Percentiles rank a stretch among this genome's conserved stretches.
phyloP scores from a whole-genome alignment of 1,140 invertebrate genomes.

The Medauroidea extradentata region DNA sequence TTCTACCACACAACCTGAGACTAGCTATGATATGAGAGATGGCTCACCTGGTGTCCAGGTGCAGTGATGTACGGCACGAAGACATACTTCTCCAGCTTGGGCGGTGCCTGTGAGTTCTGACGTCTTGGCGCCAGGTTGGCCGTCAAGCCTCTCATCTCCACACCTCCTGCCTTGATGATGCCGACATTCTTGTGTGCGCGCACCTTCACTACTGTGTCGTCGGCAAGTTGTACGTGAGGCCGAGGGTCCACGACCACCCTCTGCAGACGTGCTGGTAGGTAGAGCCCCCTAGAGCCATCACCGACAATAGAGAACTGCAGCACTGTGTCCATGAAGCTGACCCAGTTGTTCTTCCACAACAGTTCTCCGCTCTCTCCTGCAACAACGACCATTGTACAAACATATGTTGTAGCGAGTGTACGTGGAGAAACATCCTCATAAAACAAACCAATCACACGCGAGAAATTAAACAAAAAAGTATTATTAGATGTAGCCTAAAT shows the following conservation, averaged over 20 bases:
- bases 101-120: slow-evolving; percentile 65
- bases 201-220: slow-evolving; percentile 51
- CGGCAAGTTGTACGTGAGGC: slow-evolving; percentile 53
- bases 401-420: too few relatives aligned
- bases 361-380: slow-evolving; percentile 56
- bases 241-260: slow-evolving; percentile 75
- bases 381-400: too few relatives aligned
- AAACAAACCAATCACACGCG: too few relatives aligned
- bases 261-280: slow-evolving; percentile 83
- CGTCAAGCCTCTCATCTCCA: slow-evolving; percentile 88
- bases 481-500: too few relatives aligned
- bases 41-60: slow-evolving; percentile 48
- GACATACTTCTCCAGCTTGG: slow-evolving; percentile 74
- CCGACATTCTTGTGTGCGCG: slow-evolving; percentile 70
- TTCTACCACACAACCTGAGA: too few relatives aligned
- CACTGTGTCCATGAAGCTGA: slow-evolving; percentile 92
- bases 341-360: slow-evolving; percentile 85
- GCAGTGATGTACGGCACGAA: slow-evolving; percentile 74
- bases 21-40: too few relatives aligned
- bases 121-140: slow-evolving; percentile 82
- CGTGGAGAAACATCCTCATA: too few relatives aligned
- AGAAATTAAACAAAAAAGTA: too few relatives aligned
- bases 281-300: slow-evolving; percentile 68
- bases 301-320: slow-evolving; percentile 85
- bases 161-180: slow-evolving; percentile 75